Base-by-base conservation (phyloP, 2,888 invertebrate species). In the Acholoe squamosa region DNA sequence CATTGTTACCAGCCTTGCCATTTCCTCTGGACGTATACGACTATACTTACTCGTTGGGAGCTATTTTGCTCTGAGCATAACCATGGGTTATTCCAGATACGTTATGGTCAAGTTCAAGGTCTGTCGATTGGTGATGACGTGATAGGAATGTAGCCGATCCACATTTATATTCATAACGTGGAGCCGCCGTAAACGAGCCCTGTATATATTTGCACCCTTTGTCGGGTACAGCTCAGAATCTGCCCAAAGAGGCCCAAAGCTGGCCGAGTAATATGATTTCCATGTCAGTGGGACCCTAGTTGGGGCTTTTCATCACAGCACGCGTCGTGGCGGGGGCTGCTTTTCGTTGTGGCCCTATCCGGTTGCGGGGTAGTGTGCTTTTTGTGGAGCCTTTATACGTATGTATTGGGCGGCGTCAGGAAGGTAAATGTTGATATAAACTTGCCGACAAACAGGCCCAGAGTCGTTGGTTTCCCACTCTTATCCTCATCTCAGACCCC, bases 391-490 rank as follows among this genome's bases (percentile, higher is more conserved):
- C 43, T 3, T 10, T 34, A 25, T 14, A 34, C 80, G 34, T 80
- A 80, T 43, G 80, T 80, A 80, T 80, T 71, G 43, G 80, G 80
- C 34, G 33, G 80, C 33, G 80, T 80, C 80, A 34, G 80, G 16
- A 33, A 80, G 43, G 80, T 80, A 33, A 80, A 80, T 80, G 80
- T 80, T 80, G 80, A 80, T 80, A 80, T 80, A 80, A 80, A 80
- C 80, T 43, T 80, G 80, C 34, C 80, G 80, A 80, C 80, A 80
- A 80, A 80, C 80, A 80, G 34, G 33, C 34, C 33, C 80, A n/a
- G 43, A 33, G 80, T 43, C 43, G 22, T 14, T 22, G 34, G 33
- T 33, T 80, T 43, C 43, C 34, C 80, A n/a, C n/a, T 43, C 43
- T 43, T 43, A 43, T 43, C 43, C 43, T 43, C 5, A 43, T 43